Evolutionary conservation across 2,113 vertebrate species (phyloP).

Genomic region (Cyprinodon variegatus): DNA sequence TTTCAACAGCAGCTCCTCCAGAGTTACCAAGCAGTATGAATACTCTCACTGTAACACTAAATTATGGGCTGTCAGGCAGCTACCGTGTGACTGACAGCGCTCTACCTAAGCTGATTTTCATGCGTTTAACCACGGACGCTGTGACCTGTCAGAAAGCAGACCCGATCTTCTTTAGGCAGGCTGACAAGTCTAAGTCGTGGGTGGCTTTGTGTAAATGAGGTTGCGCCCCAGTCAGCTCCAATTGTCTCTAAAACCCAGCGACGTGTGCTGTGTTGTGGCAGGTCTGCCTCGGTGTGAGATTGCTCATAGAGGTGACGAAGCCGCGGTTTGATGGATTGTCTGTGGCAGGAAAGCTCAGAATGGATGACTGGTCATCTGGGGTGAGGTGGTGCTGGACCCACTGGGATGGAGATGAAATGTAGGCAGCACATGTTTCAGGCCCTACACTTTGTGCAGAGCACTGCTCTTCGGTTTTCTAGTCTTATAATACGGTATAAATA

Average conservation of each 20-base stretch:
- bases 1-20: too few relatives aligned
- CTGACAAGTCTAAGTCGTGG: conserved; percentile 66
- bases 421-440: conserved; percentile 14
- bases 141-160: conserved; percentile 45
- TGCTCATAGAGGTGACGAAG: conserved; percentile 51
- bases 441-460: conserved; percentile 22
- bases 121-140: conserved; percentile 26
- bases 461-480: conserved; percentile 6
- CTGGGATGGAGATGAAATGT: conserved; percentile 32
- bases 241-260: conserved; percentile 68
- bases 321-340: conserved; percentile 19
- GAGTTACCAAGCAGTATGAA: not conserved
- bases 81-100: conserved; percentile 36
- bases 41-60: conserved; percentile 14
- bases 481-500: conserved; percentile 1
- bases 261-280: conserved; percentile 45
- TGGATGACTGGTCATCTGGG: conserved; percentile 31
- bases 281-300: conserved; percentile 23
- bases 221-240: conserved; percentile 70
- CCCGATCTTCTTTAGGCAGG: conserved; percentile 23
- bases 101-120: conserved; percentile 12
- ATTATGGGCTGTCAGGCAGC: conserved; percentile 50
- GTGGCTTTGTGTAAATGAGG: conserved; percentile 71
- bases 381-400: conserved; percentile 25
- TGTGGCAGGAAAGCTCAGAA: conserved; percentile 4